Evolutionary conservation across 2,113 vertebrate genomes (phyloP).

Genomic region (Myotis yumanensis): DNA sequence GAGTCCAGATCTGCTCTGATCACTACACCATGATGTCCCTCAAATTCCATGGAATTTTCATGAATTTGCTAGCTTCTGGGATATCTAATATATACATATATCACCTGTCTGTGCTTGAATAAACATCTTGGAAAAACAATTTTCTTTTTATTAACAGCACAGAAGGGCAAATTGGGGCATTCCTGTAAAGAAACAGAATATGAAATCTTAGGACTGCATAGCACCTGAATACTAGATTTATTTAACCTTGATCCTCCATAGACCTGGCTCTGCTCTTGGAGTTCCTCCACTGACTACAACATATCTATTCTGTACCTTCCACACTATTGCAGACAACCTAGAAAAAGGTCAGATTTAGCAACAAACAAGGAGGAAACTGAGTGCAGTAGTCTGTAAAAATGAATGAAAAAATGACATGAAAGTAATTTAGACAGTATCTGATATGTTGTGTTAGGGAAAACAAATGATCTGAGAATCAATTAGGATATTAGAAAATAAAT

Average conservation of each 20-base stretch:
- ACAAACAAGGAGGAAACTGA: not conserved
- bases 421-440: not conserved
- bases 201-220: not conserved
- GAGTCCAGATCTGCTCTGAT: not conserved
- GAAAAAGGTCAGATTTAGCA: not conserved
- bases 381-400: not conserved
- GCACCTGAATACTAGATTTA: not conserved
- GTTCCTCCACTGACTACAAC: not conserved
- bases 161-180: not conserved
- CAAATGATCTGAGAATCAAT: not conserved
- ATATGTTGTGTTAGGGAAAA: not conserved
- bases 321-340: not conserved
- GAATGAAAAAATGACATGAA: not conserved
- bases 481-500: constrained; percentile 5
- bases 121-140: not conserved
- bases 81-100: not conserved
- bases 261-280: not conserved
- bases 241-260: not conserved
- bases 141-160: constrained; percentile 39
- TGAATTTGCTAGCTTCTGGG: not conserved
- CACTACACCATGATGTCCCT: not conserved
- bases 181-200: constrained; percentile 27
- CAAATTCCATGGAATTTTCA: not conserved
- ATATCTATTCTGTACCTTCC: not conserved
- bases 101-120: not conserved